A percentile compares a stretch with the other conserved stretches of the same genome.
Conservation (phyloP, 2,888 invertebrate species). For the Rosalia funebris region DNA sequence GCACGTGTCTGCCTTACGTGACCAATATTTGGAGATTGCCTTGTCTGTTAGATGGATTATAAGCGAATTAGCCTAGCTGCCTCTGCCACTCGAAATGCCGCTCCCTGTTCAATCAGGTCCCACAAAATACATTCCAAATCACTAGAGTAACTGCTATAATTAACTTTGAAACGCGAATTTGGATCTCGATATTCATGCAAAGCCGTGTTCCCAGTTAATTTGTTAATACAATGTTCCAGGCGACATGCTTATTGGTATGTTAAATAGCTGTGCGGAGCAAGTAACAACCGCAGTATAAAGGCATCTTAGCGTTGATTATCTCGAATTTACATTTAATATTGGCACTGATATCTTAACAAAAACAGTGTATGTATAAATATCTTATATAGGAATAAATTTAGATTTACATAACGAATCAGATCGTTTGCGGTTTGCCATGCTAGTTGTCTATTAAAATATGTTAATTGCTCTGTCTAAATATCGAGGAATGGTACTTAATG, state of each 20-base stretch:
- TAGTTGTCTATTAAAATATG: no score
- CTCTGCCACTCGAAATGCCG: neutral
- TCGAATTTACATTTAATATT: neutral
- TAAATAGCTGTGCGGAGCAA: no score
- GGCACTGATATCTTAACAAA: neutral
- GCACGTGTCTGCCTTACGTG: no score
- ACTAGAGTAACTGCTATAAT: neutral
- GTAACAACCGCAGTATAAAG: no score
- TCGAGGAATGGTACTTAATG: no score
- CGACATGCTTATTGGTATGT: neutral
- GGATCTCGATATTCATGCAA: neutral
- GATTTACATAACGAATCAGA: neutral
- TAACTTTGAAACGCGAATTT: neutral
- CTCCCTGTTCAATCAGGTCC: neutral
- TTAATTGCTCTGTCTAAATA: no score
- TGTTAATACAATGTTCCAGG: neutral
- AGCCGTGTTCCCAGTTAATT: neutral
- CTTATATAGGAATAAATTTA: no score
- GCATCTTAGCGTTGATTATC: neutral
- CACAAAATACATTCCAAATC: neutral
- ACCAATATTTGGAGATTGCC: no score
- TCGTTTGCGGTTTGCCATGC: no score
- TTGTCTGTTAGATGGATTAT: no score
- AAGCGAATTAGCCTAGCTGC: no score
- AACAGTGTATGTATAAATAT: no score